Conservation (phyloP, 1,140 invertebrate genomes). For the Pentalonia nigronervosa region DNA sequence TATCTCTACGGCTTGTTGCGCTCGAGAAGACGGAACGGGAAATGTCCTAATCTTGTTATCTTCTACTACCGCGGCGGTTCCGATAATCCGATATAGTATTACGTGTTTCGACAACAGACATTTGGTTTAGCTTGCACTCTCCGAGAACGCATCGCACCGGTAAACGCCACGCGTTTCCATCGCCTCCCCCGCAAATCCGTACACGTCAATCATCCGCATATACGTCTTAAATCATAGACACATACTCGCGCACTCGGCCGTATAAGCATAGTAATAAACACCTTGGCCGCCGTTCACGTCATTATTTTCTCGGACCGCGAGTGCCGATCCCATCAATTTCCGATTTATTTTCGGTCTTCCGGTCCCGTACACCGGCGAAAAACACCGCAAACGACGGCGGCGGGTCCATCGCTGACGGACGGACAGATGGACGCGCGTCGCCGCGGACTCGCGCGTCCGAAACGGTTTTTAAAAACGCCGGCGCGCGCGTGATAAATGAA, state of each 20-base stretch:
- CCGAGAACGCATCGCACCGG: not conserved
- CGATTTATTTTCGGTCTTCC: slow-evolving; percentile 37
- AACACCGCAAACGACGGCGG: not conserved
- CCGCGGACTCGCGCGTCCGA: not conserved
- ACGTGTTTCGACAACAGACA: not conserved
- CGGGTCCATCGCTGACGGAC: not conserved
- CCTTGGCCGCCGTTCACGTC: not conserved
- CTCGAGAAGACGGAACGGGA: not conserved
- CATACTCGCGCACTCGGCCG: not conserved
- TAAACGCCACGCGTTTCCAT: not conserved
- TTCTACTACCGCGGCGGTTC: not conserved
- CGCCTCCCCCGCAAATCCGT: not conserved
- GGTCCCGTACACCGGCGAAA: not conserved
- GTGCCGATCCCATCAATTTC: slow-evolving; percentile 40
- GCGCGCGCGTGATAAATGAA: slow-evolving; percentile 43
- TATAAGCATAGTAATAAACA: not conserved
- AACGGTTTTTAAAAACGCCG: slow-evolving; percentile 28
- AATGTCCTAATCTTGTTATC: not conserved
- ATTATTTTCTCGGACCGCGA: not conserved
- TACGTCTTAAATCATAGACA: not conserved
- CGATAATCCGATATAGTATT: not conserved
- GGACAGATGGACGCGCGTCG: not conserved
- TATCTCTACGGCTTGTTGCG: not conserved
- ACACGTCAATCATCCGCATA: not conserved
- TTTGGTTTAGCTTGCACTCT: not conserved